Conservation (phyloP, 2,797 vertebrate genomes). For the Lacerta agilis region DNA sequence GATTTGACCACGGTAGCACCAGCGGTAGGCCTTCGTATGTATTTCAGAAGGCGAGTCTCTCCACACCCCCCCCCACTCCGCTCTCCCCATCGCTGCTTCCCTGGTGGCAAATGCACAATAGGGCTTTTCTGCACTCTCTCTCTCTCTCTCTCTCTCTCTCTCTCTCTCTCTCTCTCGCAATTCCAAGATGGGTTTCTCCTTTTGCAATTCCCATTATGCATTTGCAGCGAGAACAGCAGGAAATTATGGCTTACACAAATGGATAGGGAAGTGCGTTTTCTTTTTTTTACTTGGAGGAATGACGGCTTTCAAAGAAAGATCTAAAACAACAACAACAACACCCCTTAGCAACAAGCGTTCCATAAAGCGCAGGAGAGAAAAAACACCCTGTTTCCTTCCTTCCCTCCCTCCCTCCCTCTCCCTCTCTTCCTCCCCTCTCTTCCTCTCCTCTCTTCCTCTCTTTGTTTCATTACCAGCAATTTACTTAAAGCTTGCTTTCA, state of each 20-base stretch:
- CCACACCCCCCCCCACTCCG: background rate
- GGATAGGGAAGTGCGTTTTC: constrained; percentile 68
- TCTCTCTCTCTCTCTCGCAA: constrained; percentile 17
- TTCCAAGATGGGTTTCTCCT: constrained; percentile 60
- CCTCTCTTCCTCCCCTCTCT: background rate
- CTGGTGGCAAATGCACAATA: background rate
- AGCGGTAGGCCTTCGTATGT: constrained; percentile 48
- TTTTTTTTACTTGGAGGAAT: constrained; percentile 66
- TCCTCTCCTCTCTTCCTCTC: background rate
- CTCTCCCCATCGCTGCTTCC: constrained; percentile 46
- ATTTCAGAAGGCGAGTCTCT: constrained; percentile 53
- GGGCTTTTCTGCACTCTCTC: constrained; percentile 24
- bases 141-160: constrained; percentile 13
- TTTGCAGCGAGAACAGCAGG: constrained; percentile 61
- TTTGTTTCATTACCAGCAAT: background rate
- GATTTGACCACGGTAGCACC: constrained; percentile 56
- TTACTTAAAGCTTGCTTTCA: background rate
- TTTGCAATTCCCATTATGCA: constrained; percentile 67
- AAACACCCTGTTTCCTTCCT: constrained; percentile 8
- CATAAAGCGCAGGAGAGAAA: constrained; percentile 42
- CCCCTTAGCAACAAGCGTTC: constrained; percentile 66
- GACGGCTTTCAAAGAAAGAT: constrained; percentile 69
- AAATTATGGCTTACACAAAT: constrained; percentile 69
- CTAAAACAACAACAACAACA: constrained; percentile 17
- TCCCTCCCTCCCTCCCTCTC: too few relatives aligned